Evolutionary conservation across 2,797 vertebrate genomes (phyloP).

Genomic region (Leucoraja ocellata): DNA sequence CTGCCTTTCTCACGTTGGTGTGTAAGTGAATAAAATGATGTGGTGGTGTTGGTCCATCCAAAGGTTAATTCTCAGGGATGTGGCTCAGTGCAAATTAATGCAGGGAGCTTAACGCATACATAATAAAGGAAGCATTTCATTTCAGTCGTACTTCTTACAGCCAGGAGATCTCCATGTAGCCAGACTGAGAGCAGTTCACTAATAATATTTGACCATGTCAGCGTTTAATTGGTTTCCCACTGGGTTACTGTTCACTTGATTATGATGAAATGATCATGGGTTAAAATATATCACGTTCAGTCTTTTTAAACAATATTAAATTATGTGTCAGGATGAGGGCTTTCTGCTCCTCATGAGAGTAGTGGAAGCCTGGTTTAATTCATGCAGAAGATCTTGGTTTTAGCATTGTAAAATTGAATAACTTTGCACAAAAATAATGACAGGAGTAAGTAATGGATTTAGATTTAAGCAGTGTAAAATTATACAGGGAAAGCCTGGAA

Average conservation of each 20-base stretch:
- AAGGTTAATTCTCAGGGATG: not conserved
- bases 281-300: constrained; percentile 35
- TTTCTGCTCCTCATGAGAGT: not conserved
- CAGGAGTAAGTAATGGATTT: not conserved
- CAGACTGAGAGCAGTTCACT: constrained; percentile 21
- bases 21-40: not conserved
- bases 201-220: constrained; percentile 37
- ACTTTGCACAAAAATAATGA: constrained; percentile 21
- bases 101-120: not conserved
- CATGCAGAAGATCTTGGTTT: not conserved
- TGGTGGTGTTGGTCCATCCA: not conserved
- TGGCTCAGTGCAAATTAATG: not conserved
- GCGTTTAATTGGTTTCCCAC: constrained; percentile 35
- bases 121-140: constrained; percentile 22
- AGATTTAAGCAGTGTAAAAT: not conserved
- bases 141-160: not conserved
- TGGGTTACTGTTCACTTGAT: constrained; percentile 33
- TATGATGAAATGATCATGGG: constrained; percentile 37
- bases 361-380: constrained; percentile 8
- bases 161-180: not conserved
- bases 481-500: not conserved
- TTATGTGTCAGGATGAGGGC: not conserved
- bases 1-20: not conserved
- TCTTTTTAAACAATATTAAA: constrained; percentile 30
- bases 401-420: not conserved